Evolutionary conservation across 2,888 invertebrate species (phyloP), one percentile per base, ranked within the genome.

Genomic region (Acrobasis consociella): DNA sequence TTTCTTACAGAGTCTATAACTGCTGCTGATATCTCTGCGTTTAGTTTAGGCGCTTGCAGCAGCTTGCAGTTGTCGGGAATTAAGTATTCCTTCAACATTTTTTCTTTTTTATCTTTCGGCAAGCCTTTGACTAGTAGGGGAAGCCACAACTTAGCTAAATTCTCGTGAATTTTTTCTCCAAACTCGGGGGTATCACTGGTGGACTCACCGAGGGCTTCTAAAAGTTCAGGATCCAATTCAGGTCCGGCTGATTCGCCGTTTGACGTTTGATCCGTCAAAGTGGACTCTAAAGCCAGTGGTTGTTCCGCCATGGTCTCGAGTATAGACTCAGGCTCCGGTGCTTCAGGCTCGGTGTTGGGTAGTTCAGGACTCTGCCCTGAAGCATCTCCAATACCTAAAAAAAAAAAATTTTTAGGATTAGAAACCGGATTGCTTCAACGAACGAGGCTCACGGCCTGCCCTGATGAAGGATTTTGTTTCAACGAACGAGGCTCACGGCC

Each of bases 11-110:
- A n/a, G n/a, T n/a, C n/a, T n/a, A n/a, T n/a, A n/a, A n/a, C n/a
- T n/a, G n/a, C n/a, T n/a, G n/a, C n/a, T n/a, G n/a, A n/a, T n/a
- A n/a, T n/a, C n/a, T n/a, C n/a, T n/a, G n/a, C n/a, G n/a, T n/a
- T n/a, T n/a, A n/a, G n/a, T n/a, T n/a, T n/a, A n/a, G n/a, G n/a
- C n/a, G n/a, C n/a, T n/a, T n/a, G n/a, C n/a, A n/a, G n/a, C n/a
- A n/a, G n/a, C n/a, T n/a, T n/a, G 55, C 69, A 69, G 22, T 69
- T 70, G 1, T 17, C 59, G 0, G 72, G 72, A 3, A 69, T 56
- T 0, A 64, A 46, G n/a, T 68, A 64, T 10, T 68, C 62, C 56
- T 67, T 71, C 8, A 63, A 10, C 0, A 67, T 22, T 1, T 56
- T 64, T 0, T 68, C 64, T 55, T 63, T 69, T 1, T 42, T 31